phyloP scores from a whole-genome alignment of 2,113 vertebrate species.

The Mellivora capensis region DNA sequence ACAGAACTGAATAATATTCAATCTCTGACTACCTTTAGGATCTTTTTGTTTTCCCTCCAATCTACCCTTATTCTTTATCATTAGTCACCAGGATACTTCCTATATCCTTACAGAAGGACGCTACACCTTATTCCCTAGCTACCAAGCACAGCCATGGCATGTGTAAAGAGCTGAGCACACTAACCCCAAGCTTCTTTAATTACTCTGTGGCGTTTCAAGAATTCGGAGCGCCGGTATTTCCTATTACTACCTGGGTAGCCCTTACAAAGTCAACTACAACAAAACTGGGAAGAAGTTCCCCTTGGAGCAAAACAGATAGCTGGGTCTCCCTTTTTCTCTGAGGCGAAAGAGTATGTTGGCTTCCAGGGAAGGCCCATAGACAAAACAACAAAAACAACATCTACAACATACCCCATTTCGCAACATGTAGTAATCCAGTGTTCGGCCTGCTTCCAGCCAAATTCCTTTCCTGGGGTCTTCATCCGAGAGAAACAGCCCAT shows the following conservation, averaged over 20 bases:
- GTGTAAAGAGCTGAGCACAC: neutral
- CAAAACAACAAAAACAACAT: neutral
- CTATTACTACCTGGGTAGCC: neutral
- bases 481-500: constrained; percentile 96
- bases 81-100: neutral
- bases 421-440: constrained; percentile 99
- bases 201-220: neutral
- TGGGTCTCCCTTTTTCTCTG: neutral
- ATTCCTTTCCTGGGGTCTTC: constrained; percentile 99
- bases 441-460: constrained; percentile 97
- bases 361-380: neutral
- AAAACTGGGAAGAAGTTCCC: neutral
- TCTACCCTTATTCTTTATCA: neutral
- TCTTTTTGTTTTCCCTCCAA: neutral
- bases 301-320: neutral
- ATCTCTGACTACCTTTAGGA: neutral
- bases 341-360: neutral
- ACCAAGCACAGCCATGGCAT: neutral
- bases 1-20: neutral
- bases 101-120: neutral
- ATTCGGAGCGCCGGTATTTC: neutral
- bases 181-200: neutral
- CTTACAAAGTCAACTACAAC: neutral
- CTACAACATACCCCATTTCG: constrained; percentile 91
- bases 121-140: neutral